Conservation (phyloP, 2,113 vertebrate species). For the Otus sunia region DNA sequence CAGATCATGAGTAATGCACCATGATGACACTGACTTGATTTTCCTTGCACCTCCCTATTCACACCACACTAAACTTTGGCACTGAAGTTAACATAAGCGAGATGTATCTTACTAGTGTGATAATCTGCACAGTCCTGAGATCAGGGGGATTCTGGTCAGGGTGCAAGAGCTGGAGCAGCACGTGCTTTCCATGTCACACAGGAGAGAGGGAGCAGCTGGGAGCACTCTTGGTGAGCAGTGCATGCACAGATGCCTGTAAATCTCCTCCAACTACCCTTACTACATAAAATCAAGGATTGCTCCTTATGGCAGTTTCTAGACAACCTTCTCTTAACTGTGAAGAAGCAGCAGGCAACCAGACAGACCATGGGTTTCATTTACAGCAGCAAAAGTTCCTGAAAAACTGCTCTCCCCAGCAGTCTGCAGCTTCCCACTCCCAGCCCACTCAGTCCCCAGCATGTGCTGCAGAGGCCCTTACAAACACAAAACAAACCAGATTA, state of each 20-base stretch:
- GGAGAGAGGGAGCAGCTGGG: background rate
- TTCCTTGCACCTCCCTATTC: background rate
- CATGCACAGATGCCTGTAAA: background rate
- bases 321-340: background rate
- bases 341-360: background rate
- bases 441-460: background rate
- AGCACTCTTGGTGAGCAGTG: background rate
- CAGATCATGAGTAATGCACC: background rate
- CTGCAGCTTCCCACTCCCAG: background rate
- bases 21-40: background rate
- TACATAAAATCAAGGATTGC: background rate
- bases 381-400: background rate
- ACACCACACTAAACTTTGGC: background rate
- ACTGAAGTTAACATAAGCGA: background rate
- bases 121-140: background rate
- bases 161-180: background rate
- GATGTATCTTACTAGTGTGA: background rate
- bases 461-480: background rate
- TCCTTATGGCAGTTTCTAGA: background rate
- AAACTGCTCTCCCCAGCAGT: background rate
- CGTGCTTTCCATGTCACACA: rapidly evolving
- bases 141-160: background rate
- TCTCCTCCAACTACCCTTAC: background rate
- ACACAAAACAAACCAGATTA: background rate
- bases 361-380: background rate